phyloP scores from a whole-genome alignment of 2,888 invertebrate genomes.

The Zelleria hepariella region DNA sequence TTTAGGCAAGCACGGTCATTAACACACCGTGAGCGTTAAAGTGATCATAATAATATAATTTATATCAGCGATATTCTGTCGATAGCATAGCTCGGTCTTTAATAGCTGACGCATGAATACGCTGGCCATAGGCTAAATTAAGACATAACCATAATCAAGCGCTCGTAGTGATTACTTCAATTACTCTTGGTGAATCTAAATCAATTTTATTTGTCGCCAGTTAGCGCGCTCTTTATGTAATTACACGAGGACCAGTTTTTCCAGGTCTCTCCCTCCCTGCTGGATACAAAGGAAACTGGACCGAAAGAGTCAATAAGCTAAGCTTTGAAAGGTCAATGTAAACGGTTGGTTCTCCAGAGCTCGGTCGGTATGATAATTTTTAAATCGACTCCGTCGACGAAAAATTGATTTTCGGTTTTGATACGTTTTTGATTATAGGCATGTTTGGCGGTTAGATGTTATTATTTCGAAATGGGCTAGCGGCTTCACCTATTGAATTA shows the following conservation, averaged over 20 bases:
- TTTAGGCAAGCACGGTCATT: not conserved
- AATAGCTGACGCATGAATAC: not conserved
- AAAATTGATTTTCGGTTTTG: constrained; percentile 64
- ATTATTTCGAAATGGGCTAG: constrained; percentile 36
- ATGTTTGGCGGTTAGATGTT: constrained; percentile 54
- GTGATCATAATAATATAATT: not conserved
- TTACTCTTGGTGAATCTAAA: constrained; percentile 49
- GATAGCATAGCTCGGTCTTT: not conserved
- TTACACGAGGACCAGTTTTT: constrained; percentile 29
- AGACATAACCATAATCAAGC: constrained; percentile 8
- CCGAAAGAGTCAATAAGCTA: constrained; percentile 5
- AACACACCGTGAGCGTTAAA: not conserved
- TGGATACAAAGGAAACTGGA: constrained; percentile 9
- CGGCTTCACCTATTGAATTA: constrained; percentile 11
- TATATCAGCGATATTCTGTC: not conserved
- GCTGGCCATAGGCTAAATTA: not conserved
- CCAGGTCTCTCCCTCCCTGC: constrained; percentile 17
- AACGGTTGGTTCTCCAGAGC: constrained; percentile 24
- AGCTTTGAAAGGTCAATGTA: constrained; percentile 18
- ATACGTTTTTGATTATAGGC: constrained; percentile 66
- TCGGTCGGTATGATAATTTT: constrained; percentile 63
- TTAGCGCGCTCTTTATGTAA: constrained; percentile 51
- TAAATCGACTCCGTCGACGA: constrained; percentile 54
- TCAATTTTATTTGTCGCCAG: constrained; percentile 54
- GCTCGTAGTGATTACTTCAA: constrained; percentile 27